phyloP scores from a whole-genome alignment of 2,888 invertebrate species.

The Stenolophus ochropezus region DNA sequence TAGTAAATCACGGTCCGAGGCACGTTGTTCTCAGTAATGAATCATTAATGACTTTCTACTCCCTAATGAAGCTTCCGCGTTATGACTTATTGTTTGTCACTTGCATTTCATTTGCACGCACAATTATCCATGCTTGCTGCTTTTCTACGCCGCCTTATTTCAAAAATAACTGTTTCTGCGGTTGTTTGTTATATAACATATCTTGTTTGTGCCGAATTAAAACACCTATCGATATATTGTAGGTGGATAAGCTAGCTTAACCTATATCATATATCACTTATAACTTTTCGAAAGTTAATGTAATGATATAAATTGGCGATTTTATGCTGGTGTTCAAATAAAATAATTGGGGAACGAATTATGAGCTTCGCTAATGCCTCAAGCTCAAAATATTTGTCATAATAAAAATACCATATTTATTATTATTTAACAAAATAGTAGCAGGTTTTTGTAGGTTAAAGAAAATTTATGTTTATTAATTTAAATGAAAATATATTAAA shows the following conservation, averaged over 20 bases:
- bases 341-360: conserved; percentile 17
- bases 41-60: conserved; percentile 50
- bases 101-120: conserved; percentile 7
- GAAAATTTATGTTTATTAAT: no score
- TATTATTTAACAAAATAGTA: no score
- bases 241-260: conserved; percentile 4
- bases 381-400: no score
- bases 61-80: conserved; percentile 44
- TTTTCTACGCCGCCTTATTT: not conserved
- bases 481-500: no score
- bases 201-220: conserved; percentile 11
- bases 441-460: no score
- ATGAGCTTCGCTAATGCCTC: not conserved
- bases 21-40: conserved; percentile 41
- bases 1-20: conserved; percentile 32
- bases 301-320: conserved; percentile 20
- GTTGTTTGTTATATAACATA: conserved; percentile 4
- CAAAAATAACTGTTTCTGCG: not conserved
- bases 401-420: no score
- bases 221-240: not conserved
- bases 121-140: conserved; percentile 11
- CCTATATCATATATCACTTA: conserved; percentile 21
- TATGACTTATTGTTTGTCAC: conserved; percentile 49
- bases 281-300: conserved; percentile 27
- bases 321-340: not conserved